Conservation (phyloP, 30 jellyfish, hydroid and myxozoan genomes). For the Chrysaora quinquecirrha region DNA sequence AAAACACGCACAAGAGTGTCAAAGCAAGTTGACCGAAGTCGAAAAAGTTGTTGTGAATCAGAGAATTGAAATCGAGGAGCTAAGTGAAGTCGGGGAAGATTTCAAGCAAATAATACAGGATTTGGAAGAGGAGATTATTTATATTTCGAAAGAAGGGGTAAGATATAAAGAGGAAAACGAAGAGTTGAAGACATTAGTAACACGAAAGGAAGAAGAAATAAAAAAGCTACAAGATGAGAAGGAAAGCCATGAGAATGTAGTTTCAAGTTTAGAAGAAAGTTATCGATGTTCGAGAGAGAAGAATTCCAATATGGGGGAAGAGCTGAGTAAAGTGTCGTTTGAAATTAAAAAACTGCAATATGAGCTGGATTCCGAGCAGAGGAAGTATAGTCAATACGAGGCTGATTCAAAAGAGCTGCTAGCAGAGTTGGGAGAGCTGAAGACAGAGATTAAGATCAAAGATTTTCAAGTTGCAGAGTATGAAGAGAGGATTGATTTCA, state of each 20-base stretch:
- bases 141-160: background rate
- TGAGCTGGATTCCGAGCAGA: background rate
- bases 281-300: background rate
- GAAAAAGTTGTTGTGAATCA: background rate
- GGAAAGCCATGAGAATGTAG: background rate
- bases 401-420: background rate
- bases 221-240: background rate
- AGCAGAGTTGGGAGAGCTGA: background rate
- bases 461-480: constrained; percentile 17
- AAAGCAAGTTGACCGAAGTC: background rate
- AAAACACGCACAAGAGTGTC: background rate
- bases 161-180: background rate
- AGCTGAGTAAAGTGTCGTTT: background rate
- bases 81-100: background rate
- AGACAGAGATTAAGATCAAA: background rate
- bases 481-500: constrained; percentile 12
- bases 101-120: background rate
- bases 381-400: background rate
- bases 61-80: background rate
- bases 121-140: background rate
- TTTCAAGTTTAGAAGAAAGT: background rate
- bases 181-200: background rate
- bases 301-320: background rate
- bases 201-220: background rate
- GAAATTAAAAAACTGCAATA: background rate